These are phyloP conservation scores for Lasioglossum vierecki DNA, from an alignment of 2,888 invertebrate species.

Conservation along the genomic window DNA sequence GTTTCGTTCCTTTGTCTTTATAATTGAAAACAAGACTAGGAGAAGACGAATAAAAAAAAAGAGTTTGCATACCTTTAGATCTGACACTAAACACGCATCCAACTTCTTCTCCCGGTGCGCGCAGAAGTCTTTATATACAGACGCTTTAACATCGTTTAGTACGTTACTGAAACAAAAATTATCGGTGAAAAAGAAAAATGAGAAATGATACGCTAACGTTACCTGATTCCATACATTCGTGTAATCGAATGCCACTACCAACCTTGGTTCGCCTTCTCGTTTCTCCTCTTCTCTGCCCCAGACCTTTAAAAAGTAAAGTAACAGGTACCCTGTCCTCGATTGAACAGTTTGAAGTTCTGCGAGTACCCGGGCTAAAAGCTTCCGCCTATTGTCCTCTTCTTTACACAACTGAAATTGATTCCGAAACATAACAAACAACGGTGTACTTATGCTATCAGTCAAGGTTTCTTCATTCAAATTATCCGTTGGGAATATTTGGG, in stretches of 20 bases:
- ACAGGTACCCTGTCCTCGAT: constrained; percentile 92
- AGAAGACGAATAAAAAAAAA: too few relatives aligned
- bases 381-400: constrained; percentile 90
- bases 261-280: constrained; percentile 83
- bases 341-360: constrained; percentile 89
- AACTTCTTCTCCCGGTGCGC: constrained; percentile 91
- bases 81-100: constrained; percentile 90
- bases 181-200: constrained; percentile 13
- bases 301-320: constrained; percentile 95
- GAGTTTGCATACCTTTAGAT: constrained; percentile 87
- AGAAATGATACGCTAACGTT: constrained; percentile 8
- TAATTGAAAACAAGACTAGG: neutral
- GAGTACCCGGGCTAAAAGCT: constrained; percentile 91
- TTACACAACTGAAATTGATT: constrained; percentile 90
- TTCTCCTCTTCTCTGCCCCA: constrained; percentile 86
- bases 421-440: constrained; percentile 94
- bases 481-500: constrained; percentile 86
- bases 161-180: constrained; percentile 83
- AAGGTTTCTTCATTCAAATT: constrained; percentile 86
- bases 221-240: neutral
- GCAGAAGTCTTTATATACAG: constrained; percentile 95
- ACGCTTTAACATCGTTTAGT: constrained; percentile 89
- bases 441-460: constrained; percentile 91
- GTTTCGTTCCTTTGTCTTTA: neutral
- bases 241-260: constrained; percentile 30